A percentile compares a stretch with the other conserved stretches of the same genome.
phyloP scores from a whole-genome alignment of 2,797 vertebrate genomes.

The Macropodus opercularis region DNA sequence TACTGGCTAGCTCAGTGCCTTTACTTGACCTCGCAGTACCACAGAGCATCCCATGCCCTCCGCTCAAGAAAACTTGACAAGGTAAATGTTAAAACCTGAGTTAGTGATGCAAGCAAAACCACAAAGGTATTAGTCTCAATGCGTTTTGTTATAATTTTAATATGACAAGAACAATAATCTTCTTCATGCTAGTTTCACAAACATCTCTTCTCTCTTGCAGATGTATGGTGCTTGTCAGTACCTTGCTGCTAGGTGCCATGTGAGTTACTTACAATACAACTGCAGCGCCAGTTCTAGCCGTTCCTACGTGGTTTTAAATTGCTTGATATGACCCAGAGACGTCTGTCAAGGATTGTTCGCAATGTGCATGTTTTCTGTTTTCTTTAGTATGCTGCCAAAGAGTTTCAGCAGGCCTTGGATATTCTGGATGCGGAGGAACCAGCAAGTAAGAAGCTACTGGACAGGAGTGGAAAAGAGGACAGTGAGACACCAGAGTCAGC shows the following conservation, averaged over 20 bases:
- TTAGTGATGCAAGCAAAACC: background rate
- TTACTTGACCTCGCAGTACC: conserved; percentile 97
- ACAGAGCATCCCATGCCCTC: conserved; percentile 95
- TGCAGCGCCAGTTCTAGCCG: background rate
- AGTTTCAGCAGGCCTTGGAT: conserved; percentile 97
- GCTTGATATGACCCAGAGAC: background rate
- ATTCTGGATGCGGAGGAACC: conserved; percentile 96
- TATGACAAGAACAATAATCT: too few relatives aligned
- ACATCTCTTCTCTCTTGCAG: conserved; percentile 73
- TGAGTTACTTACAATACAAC: conserved; percentile 79
- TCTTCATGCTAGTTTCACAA: background rate
- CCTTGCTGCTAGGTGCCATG: conserved; percentile 97
- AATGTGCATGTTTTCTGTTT: background rate
- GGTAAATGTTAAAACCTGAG: conserved; percentile 72
- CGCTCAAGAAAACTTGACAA: conserved; percentile 96
- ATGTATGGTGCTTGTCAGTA: conserved; percentile 95
- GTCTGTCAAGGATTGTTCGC: background rate
- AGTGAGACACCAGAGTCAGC: conserved; percentile 83
- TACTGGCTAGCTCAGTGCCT: conserved; percentile 99
- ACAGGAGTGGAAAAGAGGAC: conserved; percentile 90
- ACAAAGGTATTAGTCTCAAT: too few relatives aligned
- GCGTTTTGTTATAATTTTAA: too few relatives aligned
- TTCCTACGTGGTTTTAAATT: background rate
- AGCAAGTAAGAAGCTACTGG: conserved; percentile 90
- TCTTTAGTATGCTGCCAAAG: conserved; percentile 94